Base-by-base conservation (phyloP, 2,888 invertebrate species). In the Ophion costatus region DNA sequence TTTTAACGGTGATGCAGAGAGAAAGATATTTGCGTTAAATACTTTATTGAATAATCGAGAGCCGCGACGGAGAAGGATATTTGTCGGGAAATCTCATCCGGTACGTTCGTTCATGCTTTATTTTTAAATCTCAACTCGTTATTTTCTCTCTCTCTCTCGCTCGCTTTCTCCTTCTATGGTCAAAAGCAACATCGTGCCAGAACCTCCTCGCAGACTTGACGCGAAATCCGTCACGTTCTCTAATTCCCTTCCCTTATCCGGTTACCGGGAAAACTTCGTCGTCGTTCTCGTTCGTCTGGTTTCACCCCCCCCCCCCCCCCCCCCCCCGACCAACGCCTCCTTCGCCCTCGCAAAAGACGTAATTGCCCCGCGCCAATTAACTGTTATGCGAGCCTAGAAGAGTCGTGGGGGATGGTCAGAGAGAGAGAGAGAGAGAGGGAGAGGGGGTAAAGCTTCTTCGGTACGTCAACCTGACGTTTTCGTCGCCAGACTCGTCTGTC, bases 321-420 rank as follows among this genome's bases (percentile, higher is more conserved):
- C 2, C 11, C 11, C 45, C 11, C 11, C 45, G 2, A 1, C n/a
- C n/a, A n/a, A n/a, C n/a, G n/a, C n/a, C n/a, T n/a, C n/a, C n/a
- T n/a, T n/a, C 45, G 10, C 45, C 45, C 45, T 84, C 80, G 89
- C 81, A 78, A 90, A 91, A 90, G 88, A 87, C 88, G 89, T 90
- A 90, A 88, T 90, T 91, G 11, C 45, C 45, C 9, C 87, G 84
- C 88, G 91, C 88, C 90, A 91, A 91, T 90, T 91, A 90, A 91
- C 89, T 89, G 87, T 73, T 87, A 88, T 80, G 80, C 85, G 71
- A 63, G 74, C 29, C 74, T 74, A 59, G 61, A 67, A 84, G 80
- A 45, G 45, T 45, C 42, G 42, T 59, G 14, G 38, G 0, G 59
- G 59, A 38, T 57, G 11, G 63, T 29, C 38, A 42, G 22, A 63